phyloP scores from a whole-genome alignment of 2,113 vertebrate genomes.

The Himantopus leucocephalus region DNA sequence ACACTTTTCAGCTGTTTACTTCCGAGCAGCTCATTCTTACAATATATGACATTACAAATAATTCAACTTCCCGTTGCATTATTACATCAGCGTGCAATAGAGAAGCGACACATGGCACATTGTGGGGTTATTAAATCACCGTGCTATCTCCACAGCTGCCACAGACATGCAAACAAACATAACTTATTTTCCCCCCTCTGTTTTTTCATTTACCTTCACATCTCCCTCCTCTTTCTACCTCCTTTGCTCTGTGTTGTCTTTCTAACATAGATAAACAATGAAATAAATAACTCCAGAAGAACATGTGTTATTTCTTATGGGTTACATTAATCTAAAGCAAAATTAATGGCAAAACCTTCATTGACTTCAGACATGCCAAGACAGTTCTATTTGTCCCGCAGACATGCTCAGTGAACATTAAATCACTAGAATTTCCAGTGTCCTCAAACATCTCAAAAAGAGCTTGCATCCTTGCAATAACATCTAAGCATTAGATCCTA shows the following conservation, averaged over 20 bases:
- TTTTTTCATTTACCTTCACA: background rate
- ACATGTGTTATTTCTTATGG: background rate
- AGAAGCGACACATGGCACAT: background rate
- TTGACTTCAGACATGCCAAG: background rate
- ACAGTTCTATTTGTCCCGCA: fast-evolving
- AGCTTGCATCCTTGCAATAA: background rate
- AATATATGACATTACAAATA: slow-evolving; percentile 11
- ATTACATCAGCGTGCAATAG: background rate
- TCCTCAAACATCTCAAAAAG: background rate
- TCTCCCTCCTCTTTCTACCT: background rate
- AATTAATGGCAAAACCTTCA: background rate
- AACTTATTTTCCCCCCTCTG: background rate
- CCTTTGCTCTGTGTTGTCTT: background rate
- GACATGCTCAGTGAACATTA: background rate
- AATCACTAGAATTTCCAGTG: background rate
- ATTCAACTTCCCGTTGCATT: background rate
- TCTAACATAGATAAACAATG: background rate
- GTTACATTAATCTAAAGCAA: background rate
- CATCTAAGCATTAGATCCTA: background rate
- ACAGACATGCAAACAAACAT: slow-evolving; percentile 1
- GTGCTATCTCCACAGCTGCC: background rate
- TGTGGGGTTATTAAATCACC: slow-evolving; percentile 41
- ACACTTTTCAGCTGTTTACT: background rate
- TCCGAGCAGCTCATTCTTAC: background rate
- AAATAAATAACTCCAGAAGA: background rate